phyloP scores from a whole-genome alignment of 2,797 vertebrate species.

The Erethizon dorsatum region DNA sequence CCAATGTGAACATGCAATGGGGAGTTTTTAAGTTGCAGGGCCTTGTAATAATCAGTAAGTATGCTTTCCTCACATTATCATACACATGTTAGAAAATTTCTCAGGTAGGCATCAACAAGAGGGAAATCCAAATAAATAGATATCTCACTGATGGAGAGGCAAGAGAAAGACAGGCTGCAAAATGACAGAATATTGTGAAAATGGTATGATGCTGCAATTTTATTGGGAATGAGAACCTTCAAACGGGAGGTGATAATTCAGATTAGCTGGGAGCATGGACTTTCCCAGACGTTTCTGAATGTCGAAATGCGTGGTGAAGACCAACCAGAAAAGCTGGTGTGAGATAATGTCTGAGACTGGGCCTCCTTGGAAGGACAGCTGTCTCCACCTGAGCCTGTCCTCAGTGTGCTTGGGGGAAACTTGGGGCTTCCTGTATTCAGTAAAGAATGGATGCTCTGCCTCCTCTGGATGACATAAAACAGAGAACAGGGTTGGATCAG shows the following conservation, averaged over 20 bases:
- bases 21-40: background rate
- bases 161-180: background rate
- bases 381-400: background rate
- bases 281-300: background rate
- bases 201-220: background rate
- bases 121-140: background rate
- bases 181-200: constrained; percentile 9
- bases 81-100: background rate
- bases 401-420: background rate
- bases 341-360: constrained; percentile 49
- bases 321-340: background rate
- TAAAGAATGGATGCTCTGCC: background rate
- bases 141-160: background rate
- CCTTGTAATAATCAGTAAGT: background rate
- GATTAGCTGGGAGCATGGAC: background rate
- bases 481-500: background rate
- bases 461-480: background rate
- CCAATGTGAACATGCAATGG: background rate
- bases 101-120: background rate
- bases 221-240: background rate
- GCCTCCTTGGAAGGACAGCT: background rate
- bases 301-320: background rate
- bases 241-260: background rate
- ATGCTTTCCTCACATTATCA: background rate
- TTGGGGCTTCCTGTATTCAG: background rate